These are phyloP conservation scores for Eretmocerus hayati DNA, from an alignment of 2,888 invertebrate species.

Conservation along the genomic window DNA sequence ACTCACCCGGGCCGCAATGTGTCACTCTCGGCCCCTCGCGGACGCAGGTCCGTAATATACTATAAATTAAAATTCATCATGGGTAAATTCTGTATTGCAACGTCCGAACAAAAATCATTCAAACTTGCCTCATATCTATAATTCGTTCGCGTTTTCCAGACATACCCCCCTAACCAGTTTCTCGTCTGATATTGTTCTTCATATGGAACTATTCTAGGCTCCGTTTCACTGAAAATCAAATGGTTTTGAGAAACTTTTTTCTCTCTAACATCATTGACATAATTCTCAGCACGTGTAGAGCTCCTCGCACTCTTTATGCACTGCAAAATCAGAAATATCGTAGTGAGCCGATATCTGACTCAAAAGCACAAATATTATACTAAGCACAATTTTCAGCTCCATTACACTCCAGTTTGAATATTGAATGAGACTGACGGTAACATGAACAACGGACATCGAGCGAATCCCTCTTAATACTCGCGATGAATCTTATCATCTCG, in stretches of 20 bases:
- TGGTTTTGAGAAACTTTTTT: neutral
- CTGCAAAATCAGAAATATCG: neutral
- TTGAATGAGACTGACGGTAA: neutral
- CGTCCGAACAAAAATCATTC: no score
- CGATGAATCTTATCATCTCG: conserved; percentile 6
- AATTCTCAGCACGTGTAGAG: conserved; percentile 11
- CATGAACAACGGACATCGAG: neutral
- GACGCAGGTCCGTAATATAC: no score
- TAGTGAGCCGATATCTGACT: neutral
- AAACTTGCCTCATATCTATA: conserved; percentile 23
- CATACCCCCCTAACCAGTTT: conserved; percentile 8
- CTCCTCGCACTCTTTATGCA: conserved; percentile 5
- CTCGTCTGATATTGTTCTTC: conserved; percentile 20
- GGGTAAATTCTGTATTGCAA: neutral
- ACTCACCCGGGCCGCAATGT: no score
- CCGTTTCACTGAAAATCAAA: conserved; percentile 11
- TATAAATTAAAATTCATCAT: no score
- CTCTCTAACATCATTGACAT: neutral
- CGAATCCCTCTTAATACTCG: neutral
- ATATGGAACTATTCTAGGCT: conserved; percentile 25
- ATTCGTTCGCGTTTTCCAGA: conserved; percentile 20
- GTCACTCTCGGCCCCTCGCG: no score
- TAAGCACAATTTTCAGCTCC: neutral
- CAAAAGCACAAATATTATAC: neutral
- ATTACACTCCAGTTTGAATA: conserved; percentile 1